Evolutionary conservation across 2,797 vertebrate species (phyloP).

Genomic region (Pangasius sanitwongsei): DNA sequence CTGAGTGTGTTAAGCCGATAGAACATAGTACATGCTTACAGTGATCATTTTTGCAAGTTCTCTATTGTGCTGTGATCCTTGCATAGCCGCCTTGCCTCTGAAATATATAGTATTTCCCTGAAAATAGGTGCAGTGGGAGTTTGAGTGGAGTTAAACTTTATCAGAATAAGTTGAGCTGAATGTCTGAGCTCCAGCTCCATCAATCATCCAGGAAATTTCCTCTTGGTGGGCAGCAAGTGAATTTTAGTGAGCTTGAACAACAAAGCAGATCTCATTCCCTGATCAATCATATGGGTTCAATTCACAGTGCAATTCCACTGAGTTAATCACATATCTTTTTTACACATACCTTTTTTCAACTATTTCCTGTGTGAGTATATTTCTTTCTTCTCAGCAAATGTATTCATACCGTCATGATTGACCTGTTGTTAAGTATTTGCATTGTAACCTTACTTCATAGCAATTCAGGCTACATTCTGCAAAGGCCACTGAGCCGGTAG

Average conservation of each 20-base stretch:
- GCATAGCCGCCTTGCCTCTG: neutral
- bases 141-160: slow-evolving; percentile 12
- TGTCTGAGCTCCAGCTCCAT: neutral
- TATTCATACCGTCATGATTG: slow-evolving; percentile 19
- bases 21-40: neutral
- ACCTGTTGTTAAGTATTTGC: slow-evolving; percentile 45
- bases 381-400: slow-evolving; percentile 36
- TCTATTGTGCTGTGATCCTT: neutral
- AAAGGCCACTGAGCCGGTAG: slow-evolving; percentile 32
- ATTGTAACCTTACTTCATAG: slow-evolving; percentile 32
- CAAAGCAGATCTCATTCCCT: slow-evolving; percentile 29
- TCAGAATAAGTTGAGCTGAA: slow-evolving; percentile 9
- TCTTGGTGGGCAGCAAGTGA: neutral
- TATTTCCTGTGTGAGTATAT: neutral
- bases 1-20: neutral
- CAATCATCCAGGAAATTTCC: neutral
- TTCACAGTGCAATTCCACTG: slow-evolving; percentile 6
- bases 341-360: slow-evolving; percentile 11
- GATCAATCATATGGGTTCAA: slow-evolving; percentile 26
- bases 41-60: neutral
- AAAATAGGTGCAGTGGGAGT: neutral
- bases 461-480: slow-evolving; percentile 26
- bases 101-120: neutral
- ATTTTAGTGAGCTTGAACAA: slow-evolving; percentile 29
- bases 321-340: slow-evolving; percentile 28